Base-by-base conservation (phyloP, 2,797 vertebrate species). In the Acipenser transmontanus region DNA sequence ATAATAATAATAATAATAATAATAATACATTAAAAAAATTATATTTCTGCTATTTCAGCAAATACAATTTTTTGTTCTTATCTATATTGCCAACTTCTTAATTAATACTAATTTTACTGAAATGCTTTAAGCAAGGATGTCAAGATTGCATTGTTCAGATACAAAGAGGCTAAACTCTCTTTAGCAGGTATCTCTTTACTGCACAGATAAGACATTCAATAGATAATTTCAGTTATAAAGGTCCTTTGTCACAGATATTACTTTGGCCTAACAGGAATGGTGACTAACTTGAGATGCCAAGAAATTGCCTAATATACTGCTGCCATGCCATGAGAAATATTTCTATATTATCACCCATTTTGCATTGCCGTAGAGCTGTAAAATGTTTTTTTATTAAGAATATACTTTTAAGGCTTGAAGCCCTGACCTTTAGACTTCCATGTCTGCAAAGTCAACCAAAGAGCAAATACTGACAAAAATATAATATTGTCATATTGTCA, bases 381-480 rank as follows among this genome's bases (percentile, higher is more conserved):
- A 13, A n/a, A 20, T 3, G 13, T 51, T 66, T 7, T 7, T 8
- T n/a, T 49, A 56, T 13, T 20, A 48, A n/a, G 34, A 65, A 54
- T 20, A 8, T 52, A 47, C 20, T 54, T 14, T 61, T 47, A 59
- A 61, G 49, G 14, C 57, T 50, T 50, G 50, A 61, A 67, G 14
- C 49, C 11, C 14, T 57, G 51, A 7, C 10, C 7, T n/a, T 51
- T 34, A 67, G 7, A n/a, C 49, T n/a, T 61, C 34, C 6, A 61
- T 61, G 7, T 61, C 60, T 17, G 60, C 60, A 17, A 17, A 6
- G 48, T 49, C 51, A 61, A 61, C 14, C 17, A 57, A 68, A 63
- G 64, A 56, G 64, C 48, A 49, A 64, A 47, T 68, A 9, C 34
- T 63, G 10, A 62, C 56, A 47, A 13, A 49, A 67, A 67, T 12